Evolutionary conservation across 2,797 vertebrate genomes (phyloP).

Genomic region (Pteropus rufus): DNA sequence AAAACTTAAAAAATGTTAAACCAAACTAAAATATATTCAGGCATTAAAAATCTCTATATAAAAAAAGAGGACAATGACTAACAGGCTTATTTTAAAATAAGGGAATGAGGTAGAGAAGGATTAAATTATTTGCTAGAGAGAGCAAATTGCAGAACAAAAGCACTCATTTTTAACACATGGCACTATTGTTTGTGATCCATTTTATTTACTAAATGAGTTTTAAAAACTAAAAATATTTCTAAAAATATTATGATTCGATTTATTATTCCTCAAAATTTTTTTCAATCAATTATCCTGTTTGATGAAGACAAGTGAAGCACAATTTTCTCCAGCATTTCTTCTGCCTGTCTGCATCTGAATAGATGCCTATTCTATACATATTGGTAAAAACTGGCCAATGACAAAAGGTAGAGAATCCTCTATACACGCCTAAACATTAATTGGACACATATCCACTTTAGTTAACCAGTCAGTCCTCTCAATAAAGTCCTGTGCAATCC

Average conservation of each 20-base stretch:
- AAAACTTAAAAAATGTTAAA: conserved; percentile 40
- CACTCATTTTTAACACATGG: conserved; percentile 13
- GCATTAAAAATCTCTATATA: not conserved
- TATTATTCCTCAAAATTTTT: conserved; percentile 4
- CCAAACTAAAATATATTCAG: conserved; percentile 30
- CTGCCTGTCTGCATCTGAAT: not conserved
- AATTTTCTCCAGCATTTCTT: not conserved
- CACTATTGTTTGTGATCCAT: not conserved
- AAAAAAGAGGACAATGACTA: not conserved
- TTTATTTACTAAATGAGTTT: conserved; percentile 29
- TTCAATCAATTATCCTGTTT: not conserved
- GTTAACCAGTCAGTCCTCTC: not conserved
- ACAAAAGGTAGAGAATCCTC: not conserved
- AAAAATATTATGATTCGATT: not conserved
- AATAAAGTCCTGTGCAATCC: not conserved
- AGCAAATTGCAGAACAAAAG: conserved; percentile 1
- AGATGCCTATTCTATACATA: not conserved
- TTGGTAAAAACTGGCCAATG: not conserved
- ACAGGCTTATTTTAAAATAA: conserved; percentile 36
- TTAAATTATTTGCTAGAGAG: conserved; percentile 28
- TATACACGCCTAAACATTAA: not conserved
- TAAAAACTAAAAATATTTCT: not conserved
- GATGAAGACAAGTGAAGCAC: not conserved
- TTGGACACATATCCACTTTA: not conserved
- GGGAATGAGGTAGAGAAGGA: not conserved